Evolutionary conservation across 2,888 invertebrate genomes (phyloP), one percentile per base, ranked within the genome.

Genomic region (Uloborus plumipes): DNA sequence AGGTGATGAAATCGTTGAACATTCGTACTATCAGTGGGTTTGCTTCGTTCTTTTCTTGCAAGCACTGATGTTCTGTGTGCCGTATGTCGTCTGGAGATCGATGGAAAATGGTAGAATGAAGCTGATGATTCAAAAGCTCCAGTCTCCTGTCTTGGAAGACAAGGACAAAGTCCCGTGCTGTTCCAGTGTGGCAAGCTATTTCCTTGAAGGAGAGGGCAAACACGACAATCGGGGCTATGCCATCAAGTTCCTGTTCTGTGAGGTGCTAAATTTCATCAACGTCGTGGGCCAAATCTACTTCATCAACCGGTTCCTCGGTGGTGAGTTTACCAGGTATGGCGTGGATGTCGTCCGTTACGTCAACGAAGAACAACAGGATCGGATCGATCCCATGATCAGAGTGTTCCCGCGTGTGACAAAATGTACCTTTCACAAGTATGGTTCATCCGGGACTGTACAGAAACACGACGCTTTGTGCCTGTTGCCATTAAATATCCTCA

Each of bases 11-110:
- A 65, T 82, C n/a, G 78, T 81, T 22, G 85, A 86, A 50, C 86
- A 86, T 62, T 79, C 86, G 7, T 87, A 86, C 84, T 88, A 88
- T 84, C 88, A 88, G 75, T 88, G 88, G 88, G 88, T 88, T 9
- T 87, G 88, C 13, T 88, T 88, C 76, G 87, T 88, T 18, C 87
- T 88, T 11, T 87, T 88, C 80, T 84, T 88, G 49, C 88, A 88
- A 83, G 88, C 86, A 1, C 49, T 88, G 13, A 84, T 87, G 75
- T 88, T 88, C 75, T 86, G 86, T 49, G 59, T 87, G 26, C 88
- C 88, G 0, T 86, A 87, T 58, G 85, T 84, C 55, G n/a, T 87
- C 7, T 87, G 87, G 87, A 86, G 86, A 70, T 59, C 84, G 16
- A 62, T 85, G 75, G 87, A 87, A 82, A 84, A 85, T 16, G 85